Percentiles rank a stretch among this genome's conserved stretches.
Conservation (phyloP, 1,140 invertebrate genomes). For the Brachionus koreanus region DNA sequence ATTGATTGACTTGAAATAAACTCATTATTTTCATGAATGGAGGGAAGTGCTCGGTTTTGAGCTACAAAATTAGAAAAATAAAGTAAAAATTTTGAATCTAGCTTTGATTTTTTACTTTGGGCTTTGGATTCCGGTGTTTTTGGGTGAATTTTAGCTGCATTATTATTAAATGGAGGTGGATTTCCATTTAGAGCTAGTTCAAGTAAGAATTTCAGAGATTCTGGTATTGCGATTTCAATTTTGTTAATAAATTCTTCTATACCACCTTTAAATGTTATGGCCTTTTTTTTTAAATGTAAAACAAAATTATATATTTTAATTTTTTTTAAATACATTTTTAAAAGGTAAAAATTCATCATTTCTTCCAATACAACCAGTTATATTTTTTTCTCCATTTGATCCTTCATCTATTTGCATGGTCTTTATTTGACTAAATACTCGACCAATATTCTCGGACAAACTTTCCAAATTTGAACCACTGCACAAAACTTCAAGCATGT, state of each 20-base stretch:
- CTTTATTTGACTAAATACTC: neutral
- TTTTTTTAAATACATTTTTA: slow-evolving; percentile 27
- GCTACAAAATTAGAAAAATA: neutral
- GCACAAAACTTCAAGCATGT: slow-evolving; percentile 35
- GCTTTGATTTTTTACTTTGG: neutral
- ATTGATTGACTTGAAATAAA: neutral
- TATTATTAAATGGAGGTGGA: neutral
- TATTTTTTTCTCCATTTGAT: neutral
- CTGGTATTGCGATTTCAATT: slow-evolving; percentile 1
- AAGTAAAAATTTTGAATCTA: neutral
- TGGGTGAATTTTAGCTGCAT: neutral
- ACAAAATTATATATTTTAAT: neutral
- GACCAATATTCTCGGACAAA: slow-evolving; percentile 18
- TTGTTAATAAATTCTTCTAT: slow-evolving; percentile 30
- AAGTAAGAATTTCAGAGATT: neutral
- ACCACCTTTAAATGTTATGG: neutral
- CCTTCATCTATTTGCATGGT: neutral
- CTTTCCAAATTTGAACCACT: slow-evolving; percentile 20
- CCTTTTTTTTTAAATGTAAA: neutral
- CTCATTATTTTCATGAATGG: slow-evolving; percentile 2
- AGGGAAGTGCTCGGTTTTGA: neutral
- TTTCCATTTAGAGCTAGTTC: neutral
- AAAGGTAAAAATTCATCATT: slow-evolving; percentile 35
- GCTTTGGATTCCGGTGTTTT: neutral
- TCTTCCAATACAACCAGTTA: neutral